phyloP scores from a whole-genome alignment of 2,113 vertebrate species.

The Henicopernis longicauda region DNA sequence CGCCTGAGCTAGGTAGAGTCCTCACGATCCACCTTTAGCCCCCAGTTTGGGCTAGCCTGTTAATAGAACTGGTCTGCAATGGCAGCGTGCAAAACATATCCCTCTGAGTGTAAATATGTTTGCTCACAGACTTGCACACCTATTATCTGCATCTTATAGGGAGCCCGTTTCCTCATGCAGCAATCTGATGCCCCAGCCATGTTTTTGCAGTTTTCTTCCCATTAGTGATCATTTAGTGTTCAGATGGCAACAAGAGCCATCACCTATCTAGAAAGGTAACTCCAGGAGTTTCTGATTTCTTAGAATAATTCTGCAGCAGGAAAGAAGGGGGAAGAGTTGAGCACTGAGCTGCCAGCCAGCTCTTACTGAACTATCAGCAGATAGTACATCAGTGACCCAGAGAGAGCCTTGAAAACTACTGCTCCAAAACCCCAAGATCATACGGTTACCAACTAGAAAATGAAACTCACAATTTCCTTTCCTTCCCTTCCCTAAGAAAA shows the following conservation, averaged over 20 bases:
- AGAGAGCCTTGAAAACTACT: background rate
- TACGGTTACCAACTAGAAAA: background rate
- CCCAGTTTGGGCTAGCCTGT: background rate
- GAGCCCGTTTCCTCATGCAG: background rate
- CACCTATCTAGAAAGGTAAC: background rate
- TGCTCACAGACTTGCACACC: background rate
- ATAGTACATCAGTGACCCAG: background rate
- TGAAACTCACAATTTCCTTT: background rate
- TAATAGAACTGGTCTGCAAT: background rate
- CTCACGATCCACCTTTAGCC: background rate
- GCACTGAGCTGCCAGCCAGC: background rate
- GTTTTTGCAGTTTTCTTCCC: background rate
- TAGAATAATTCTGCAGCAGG: background rate
- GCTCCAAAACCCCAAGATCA: background rate
- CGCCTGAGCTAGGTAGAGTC: background rate
- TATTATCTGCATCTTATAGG: background rate
- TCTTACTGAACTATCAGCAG: background rate
- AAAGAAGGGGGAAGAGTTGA: background rate
- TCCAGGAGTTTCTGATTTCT: background rate
- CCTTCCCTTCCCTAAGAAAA: background rate
- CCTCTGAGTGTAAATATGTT: background rate
- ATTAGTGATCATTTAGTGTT: background rate
- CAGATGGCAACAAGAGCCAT: background rate
- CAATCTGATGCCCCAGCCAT: background rate
- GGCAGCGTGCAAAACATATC: background rate